phyloP scores from a whole-genome alignment of 2,888 invertebrate genomes.

The Dichetophora obliterata region DNA sequence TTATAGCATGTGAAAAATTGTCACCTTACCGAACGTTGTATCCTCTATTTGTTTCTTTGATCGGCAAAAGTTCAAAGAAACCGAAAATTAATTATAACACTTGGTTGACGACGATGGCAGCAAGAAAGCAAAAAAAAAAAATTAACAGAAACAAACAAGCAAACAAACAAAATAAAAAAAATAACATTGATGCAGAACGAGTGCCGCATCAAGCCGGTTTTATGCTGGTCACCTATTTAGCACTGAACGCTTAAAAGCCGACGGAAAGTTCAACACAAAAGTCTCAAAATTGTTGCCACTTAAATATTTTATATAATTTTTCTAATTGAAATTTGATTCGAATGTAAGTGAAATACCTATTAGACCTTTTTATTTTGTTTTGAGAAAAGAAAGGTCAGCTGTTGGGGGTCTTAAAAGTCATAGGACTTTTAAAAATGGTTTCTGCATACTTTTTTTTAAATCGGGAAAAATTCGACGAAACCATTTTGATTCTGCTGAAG shows the following conservation, averaged over 20 bases:
- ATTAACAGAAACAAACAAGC: neutral
- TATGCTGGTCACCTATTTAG: neutral
- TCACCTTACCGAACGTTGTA: neutral
- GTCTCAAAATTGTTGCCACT: no score
- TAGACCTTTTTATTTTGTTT: no score
- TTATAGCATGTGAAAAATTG: slow-evolving; percentile 12
- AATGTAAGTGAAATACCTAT: no score
- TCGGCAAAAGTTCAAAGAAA: slow-evolving; percentile 23
- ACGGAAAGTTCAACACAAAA: neutral
- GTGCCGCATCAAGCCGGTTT: neutral
- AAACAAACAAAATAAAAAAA: neutral
- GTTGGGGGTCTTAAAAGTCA: no score
- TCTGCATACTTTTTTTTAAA: no score
- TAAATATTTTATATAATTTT: no score
- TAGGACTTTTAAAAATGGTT: no score
- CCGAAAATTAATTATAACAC: slow-evolving; percentile 31
- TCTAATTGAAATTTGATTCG: no score
- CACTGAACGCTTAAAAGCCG: neutral
- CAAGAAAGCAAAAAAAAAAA: neutral
- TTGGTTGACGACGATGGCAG: slow-evolving; percentile 13
- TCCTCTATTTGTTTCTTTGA: neutral
- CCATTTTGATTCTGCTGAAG: no score
- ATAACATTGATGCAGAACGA: neutral
- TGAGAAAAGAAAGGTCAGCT: no score
- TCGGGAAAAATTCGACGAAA: no score